phyloP scores from a whole-genome alignment of 2,113 vertebrate species.

The Anarhynchus alexandrinus region DNA sequence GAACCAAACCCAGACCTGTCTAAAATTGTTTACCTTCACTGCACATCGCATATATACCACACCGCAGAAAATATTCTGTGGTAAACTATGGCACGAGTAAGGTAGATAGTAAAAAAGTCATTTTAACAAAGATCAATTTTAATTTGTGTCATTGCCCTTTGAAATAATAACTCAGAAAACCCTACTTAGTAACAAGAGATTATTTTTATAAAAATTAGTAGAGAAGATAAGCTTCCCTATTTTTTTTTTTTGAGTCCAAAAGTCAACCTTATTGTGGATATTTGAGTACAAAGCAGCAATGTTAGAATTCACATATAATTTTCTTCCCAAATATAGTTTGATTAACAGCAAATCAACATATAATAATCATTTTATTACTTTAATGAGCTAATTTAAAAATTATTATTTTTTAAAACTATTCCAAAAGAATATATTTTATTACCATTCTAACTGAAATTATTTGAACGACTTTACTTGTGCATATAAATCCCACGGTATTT shows the following conservation, averaged over 20 bases:
- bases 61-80: background rate
- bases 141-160: background rate
- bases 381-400: slow-evolving; percentile 5
- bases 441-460: background rate
- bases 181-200: background rate
- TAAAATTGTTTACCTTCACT: background rate
- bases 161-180: background rate
- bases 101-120: background rate
- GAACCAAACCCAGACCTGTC: slow-evolving; percentile 28
- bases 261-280: background rate
- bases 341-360: slow-evolving; percentile 10
- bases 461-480: background rate
- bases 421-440: background rate
- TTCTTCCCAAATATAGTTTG: background rate
- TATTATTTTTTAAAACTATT: background rate
- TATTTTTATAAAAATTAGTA: background rate
- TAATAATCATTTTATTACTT: slow-evolving; percentile 24
- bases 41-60: background rate
- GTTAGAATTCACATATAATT: background rate
- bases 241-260: background rate
- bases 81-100: background rate
- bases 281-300: background rate
- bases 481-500: background rate
- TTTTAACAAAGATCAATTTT: background rate
- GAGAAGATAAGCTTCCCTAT: background rate